phyloP scores from a whole-genome alignment of 2,113 vertebrate species.

The Abramis brama region DNA sequence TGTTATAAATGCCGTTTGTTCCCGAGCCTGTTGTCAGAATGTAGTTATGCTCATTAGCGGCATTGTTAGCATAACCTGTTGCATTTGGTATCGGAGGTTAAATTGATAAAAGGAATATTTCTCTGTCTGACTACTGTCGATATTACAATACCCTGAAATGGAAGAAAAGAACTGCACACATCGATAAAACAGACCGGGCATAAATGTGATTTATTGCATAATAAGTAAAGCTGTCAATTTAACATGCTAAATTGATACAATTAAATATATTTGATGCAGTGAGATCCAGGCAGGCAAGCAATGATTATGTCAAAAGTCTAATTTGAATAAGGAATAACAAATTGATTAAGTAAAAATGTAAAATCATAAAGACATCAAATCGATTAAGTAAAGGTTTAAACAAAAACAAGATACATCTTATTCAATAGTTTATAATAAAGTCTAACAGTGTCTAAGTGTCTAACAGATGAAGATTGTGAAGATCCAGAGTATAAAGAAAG shows the following conservation, averaged over 20 bases:
- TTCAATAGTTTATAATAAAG: no score
- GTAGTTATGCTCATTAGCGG: not conserved
- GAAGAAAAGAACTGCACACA: not conserved
- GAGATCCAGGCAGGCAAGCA: no score
- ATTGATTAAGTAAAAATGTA: no score
- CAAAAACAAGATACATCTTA: no score
- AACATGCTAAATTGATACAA: conserved; percentile 1
- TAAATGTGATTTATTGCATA: conserved; percentile 59
- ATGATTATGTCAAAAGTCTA: no score
- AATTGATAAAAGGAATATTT: conserved; percentile 14
- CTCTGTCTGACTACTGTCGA: not conserved
- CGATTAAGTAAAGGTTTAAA: no score
- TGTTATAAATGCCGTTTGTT: conserved; percentile 10
- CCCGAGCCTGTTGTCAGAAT: conserved; percentile 3
- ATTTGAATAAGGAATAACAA: no score
- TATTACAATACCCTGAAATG: not conserved
- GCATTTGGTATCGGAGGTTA: not conserved
- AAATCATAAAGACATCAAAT: no score
- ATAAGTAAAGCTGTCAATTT: not conserved
- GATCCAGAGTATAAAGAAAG: no score
- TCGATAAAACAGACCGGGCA: not conserved
- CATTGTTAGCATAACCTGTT: not conserved
- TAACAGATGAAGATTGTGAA: no score
- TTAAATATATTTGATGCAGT: conserved; percentile 1
- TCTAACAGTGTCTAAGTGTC: no score